Evolutionary conservation across 2,113 vertebrate species (phyloP), one percentile per base, ranked within the genome.

Genomic region (Tapirus terrestris): DNA sequence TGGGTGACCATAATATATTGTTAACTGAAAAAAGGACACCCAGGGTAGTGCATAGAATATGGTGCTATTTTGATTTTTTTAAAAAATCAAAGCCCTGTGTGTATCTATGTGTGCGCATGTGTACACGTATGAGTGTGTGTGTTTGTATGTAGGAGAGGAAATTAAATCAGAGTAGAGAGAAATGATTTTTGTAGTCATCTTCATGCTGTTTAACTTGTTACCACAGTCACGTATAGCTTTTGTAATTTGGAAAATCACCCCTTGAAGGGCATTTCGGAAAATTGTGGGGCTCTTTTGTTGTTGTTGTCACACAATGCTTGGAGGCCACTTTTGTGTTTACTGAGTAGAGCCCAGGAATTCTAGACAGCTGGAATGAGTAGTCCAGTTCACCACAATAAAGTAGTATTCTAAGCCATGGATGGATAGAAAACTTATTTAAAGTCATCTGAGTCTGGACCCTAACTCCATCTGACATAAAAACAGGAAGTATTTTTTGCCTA

Each of bases 171-270:
- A 96, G 27, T 94, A 94, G n/a, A 82, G 5, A 88, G 18, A 63
- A 45, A 79, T 56, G 23, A 45, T 13, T 81, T 51, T 27, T 48
- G 53, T 43, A 89, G 45, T 6, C 25, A 25, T 51, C 7, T 63
- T 83, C 10, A 43, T 72, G 9, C 80, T 80, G 53, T 75, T 94
- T 91, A 83, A 75, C 43, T 94, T 91, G 27, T 70, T 81, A 92
- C 5, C n/a, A 63, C 36, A 60, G 43, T 79, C 33, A 70, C 25
- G 7, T 51, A 88, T 65, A 90, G 14, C 31, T 91, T 95, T 76
- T 33, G 27, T 70, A 75, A 63, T 84, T 92, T 83, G 36, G 60
- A 80, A 96, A 56, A 76, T 68, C 61, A 53, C 33, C 27, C 9
- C 1, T 29, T 31, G 20, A 8, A 23, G 21, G 23, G 14, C 3